Evolutionary conservation across 1,140 invertebrate genomes (phyloP).

Genomic region (Paraescarpia echinospica): DNA sequence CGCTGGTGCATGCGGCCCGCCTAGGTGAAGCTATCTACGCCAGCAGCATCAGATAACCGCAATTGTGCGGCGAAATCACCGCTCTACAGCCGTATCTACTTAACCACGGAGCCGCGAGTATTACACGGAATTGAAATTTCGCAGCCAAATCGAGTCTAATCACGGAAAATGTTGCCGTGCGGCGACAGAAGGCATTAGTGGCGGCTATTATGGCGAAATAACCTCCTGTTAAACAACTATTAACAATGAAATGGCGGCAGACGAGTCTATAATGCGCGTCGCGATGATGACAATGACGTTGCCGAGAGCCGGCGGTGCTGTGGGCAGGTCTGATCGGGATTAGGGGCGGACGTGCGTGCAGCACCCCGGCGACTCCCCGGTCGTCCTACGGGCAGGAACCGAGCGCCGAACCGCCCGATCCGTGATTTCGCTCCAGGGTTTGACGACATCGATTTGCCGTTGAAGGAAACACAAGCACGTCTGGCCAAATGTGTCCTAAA

Average conservation of each 20-base stretch:
- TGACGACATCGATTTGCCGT: not conserved
- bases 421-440: not conserved
- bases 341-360: not conserved
- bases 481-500: not conserved
- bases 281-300: not conserved
- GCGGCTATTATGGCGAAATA: not conserved
- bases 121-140: conserved; percentile 1
- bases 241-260: not conserved
- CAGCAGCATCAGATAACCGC: not conserved
- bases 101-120: not conserved
- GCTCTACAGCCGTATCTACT: not conserved
- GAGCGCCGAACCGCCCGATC: not conserved
- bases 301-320: not conserved
- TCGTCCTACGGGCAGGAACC: not conserved
- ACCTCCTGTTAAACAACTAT: conserved; percentile 5
- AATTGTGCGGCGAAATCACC: not conserved
- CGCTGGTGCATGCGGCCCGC: too few relatives aligned
- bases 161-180: not conserved
- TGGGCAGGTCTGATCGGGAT: not conserved
- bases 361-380: not conserved
- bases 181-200: not conserved
- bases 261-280: not conserved
- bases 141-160: not conserved
- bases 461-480: not conserved
- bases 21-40: not conserved